Percentiles rank a stretch among this genome's conserved stretches.
Conservation (phyloP, 2,113 vertebrate genomes). For the Cinclus cinclus region DNA sequence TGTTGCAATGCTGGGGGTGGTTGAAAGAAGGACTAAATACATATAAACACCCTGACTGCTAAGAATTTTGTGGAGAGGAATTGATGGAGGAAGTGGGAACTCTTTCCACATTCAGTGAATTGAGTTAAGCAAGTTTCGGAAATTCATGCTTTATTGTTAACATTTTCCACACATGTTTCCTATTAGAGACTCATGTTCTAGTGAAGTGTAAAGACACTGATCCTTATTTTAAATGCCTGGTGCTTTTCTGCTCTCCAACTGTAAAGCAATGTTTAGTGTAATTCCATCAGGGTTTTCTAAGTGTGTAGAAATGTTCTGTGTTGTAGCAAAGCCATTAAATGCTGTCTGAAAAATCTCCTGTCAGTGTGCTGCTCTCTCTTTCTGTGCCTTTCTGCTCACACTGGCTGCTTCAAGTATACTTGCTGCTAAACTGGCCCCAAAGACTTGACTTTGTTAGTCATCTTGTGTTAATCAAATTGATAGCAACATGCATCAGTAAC, state of each 20-base stretch:
- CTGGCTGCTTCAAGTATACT: neutral
- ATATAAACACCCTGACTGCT: neutral
- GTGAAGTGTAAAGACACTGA: slow-evolving; percentile 57
- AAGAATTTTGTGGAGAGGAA: neutral
- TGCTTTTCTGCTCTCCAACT: slow-evolving; percentile 5
- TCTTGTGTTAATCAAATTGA: neutral
- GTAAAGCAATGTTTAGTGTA: neutral
- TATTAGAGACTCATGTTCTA: slow-evolving; percentile 44
- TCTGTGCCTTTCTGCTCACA: neutral
- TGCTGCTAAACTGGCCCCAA: neutral
- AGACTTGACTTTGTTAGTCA: neutral
- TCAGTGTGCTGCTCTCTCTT: neutral
- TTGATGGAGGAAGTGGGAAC: neutral
- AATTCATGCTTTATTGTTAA: slow-evolving; percentile 48
- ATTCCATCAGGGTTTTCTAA: slow-evolving; percentile 18
- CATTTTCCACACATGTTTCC: slow-evolving; percentile 42
- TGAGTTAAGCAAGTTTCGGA: neutral
- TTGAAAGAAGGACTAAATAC: neutral
- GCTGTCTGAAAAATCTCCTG: neutral
- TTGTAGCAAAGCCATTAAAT: neutral
- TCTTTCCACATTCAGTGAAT: neutral
- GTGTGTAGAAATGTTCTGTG: neutral
- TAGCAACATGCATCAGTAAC: neutral
- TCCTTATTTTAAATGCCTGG: slow-evolving; percentile 26
- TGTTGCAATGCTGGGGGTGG: neutral